These are phyloP conservation scores for Ectemnius continuus DNA, from an alignment of 2,888 invertebrate species.

Conservation along the genomic window DNA sequence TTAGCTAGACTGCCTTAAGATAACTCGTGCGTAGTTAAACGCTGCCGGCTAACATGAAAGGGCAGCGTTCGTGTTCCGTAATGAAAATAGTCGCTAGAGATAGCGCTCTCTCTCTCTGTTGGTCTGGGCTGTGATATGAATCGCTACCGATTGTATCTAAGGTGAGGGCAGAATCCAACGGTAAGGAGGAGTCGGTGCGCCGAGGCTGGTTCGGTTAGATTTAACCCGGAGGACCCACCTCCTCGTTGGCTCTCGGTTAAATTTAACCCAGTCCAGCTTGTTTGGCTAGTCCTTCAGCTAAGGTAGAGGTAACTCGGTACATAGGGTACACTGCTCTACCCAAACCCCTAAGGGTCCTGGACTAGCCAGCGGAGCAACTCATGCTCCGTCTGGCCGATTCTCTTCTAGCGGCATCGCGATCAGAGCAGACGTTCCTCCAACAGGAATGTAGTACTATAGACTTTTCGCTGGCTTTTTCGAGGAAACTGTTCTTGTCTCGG, in stretches of 20 bases:
- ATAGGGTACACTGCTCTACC: background rate
- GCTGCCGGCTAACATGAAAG: too few species aligned
- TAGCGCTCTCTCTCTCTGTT: background rate
- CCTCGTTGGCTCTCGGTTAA: slow-evolving; percentile 7
- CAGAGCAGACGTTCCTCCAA: too few species aligned
- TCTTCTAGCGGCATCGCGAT: too few species aligned
- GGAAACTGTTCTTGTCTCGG: too few species aligned
- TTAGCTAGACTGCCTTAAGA: background rate
- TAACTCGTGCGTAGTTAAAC: background rate
- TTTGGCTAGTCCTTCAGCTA: background rate
- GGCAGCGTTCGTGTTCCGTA: background rate
- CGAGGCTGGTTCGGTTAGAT: background rate
- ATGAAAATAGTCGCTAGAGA: background rate
- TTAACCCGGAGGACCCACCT: background rate
- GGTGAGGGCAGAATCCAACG: background rate
- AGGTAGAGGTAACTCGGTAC: background rate
- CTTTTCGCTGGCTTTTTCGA: too few species aligned
- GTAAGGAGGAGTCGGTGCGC: background rate
- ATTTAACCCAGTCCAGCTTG: slow-evolving; percentile 2
- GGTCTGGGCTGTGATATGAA: background rate
- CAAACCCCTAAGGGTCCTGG: slow-evolving; percentile 1
- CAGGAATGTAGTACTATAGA: too few species aligned
- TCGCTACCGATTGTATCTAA: slow-evolving; percentile 5
- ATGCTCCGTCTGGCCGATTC: too few species aligned
- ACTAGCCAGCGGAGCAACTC: background rate